Conservation (phyloP, 2,888 invertebrate species). For the Carcina quercana region DNA sequence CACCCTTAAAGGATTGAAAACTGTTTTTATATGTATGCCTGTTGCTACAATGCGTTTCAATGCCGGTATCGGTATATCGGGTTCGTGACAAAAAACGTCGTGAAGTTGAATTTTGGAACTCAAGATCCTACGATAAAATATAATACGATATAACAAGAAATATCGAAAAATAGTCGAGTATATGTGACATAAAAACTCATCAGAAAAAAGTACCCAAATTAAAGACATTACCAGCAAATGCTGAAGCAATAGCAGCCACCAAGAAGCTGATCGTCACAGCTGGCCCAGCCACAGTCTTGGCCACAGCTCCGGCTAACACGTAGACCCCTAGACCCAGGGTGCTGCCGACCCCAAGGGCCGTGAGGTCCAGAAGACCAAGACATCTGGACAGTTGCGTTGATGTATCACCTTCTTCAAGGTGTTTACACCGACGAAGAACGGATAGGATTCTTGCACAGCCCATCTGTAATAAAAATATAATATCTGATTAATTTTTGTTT, state of each 20-base stretch:
- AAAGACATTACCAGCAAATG: slow-evolving; percentile 84
- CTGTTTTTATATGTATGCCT: too few species aligned
- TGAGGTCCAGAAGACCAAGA: slow-evolving; percentile 87
- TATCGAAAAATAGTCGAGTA: too few species aligned
- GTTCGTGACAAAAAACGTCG: too few species aligned
- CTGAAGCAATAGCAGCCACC: slow-evolving; percentile 93
- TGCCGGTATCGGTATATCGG: too few species aligned
- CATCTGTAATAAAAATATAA: slow-evolving; percentile 39
- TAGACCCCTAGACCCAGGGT: slow-evolving; percentile 96
- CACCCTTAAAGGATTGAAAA: too few species aligned
- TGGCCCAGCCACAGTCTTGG: slow-evolving; percentile 90
- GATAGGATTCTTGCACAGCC: slow-evolving; percentile 38
- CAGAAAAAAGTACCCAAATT: too few species aligned
- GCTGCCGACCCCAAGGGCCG: slow-evolving; percentile 89
- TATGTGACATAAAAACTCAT: too few species aligned
- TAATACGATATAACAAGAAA: too few species aligned
- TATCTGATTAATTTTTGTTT: background rate
- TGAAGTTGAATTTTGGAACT: too few species aligned
- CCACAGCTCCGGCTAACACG: slow-evolving; percentile 93
- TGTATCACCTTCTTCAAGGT: slow-evolving; percentile 47
- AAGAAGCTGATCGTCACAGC: slow-evolving; percentile 93
- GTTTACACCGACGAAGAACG: slow-evolving; percentile 65
- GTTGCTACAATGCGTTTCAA: too few species aligned
- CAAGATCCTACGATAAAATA: too few species aligned
- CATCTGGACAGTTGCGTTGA: slow-evolving; percentile 76